Evolutionary conservation across 1,140 invertebrate genomes (phyloP).

Genomic region (Macrocentrus cingulum): DNA sequence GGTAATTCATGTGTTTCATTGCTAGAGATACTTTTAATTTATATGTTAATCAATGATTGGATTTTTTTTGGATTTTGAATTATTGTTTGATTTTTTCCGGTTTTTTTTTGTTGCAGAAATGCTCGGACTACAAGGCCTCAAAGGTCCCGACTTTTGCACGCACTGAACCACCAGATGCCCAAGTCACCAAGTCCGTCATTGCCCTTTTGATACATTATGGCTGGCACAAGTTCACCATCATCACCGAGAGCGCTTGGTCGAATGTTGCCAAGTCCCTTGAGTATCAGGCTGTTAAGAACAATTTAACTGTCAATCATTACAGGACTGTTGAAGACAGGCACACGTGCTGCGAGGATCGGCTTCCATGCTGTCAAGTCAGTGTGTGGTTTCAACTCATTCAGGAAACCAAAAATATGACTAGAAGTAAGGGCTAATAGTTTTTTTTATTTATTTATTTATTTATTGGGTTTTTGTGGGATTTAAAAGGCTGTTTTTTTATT

Average conservation of each 20-base stretch:
- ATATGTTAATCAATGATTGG: slow-evolving; percentile 43
- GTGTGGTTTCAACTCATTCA: slow-evolving; percentile 86
- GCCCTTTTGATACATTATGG: slow-evolving; percentile 85
- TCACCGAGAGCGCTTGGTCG: slow-evolving; percentile 81
- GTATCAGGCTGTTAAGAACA: slow-evolving; percentile 70
- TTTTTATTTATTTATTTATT: neutral
- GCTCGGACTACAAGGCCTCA: slow-evolving; percentile 85
- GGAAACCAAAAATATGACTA: slow-evolving; percentile 83
- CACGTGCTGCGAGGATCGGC: slow-evolving; percentile 73
- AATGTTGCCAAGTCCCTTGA: slow-evolving; percentile 76
- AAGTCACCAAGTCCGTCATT: slow-evolving; percentile 92
- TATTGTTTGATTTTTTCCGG: neutral
- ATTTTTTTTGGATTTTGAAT: neutral
- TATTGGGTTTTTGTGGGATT: too few species aligned
- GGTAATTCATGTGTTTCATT: neutral
- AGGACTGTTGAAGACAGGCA: slow-evolving; percentile 68
- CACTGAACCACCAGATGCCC: slow-evolving; percentile 90
- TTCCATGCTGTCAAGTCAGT: slow-evolving; percentile 71
- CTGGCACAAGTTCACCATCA: slow-evolving; percentile 92
- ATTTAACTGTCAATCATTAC: slow-evolving; percentile 80
- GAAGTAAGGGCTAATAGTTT: slow-evolving; percentile 67
- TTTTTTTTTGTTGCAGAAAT: slow-evolving; percentile 77
- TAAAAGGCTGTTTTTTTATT: too few species aligned
- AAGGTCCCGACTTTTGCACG: slow-evolving; percentile 88
- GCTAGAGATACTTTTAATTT: slow-evolving; percentile 40